Base-by-base conservation (phyloP, 2,888 invertebrate species). In the Torymus tubicola region DNA sequence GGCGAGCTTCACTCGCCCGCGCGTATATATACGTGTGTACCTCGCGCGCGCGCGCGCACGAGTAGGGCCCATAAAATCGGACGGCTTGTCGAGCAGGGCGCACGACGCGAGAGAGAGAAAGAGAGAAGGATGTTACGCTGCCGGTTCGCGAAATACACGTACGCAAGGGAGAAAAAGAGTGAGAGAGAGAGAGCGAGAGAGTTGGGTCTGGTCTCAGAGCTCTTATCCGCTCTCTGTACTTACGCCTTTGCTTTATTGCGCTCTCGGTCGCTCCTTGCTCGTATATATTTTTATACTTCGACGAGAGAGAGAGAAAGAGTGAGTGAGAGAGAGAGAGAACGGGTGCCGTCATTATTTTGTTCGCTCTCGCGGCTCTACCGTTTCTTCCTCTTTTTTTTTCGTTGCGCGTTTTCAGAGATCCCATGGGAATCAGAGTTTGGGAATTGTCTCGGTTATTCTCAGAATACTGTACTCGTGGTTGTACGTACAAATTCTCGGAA, bases 21-120 rank as follows among this genome's bases (percentile, higher is more conserved):
- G n/a, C 50, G 55, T 52, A 16, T n/a, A 21, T 13, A 24, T 53
- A 55, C 12, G 42, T 61, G 42, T 55, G 61, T 53, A 18, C 21
- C 31, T 31, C 31, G 31, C 31, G 31, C 31, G 31, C 31, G 31
- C 31, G 31, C 24, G 64, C 24, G 60, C 21, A 21, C 13, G 16
- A 60, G 68, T 68, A 31, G 83, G 83, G 84, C 85, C 86, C 88
- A 87, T 88, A 89, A 89, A 89, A 88, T 87, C 86, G 85, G 86
- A 85, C 84, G 84, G 83, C 84, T 84, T 85, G 85, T 86, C 86
- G 84, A 84, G 85, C 85, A 84, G 81, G 83, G 81, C 81, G 83
- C 82, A 74, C 82, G 84, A 78, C 82, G 69, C 71, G 83, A 75
- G 73, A 70, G 57, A 16, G 63, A 50, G 31, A 68, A 60, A 57